A percentile compares a stretch with the other conserved stretches of the same genome.
Conservation (phyloP, 1,140 invertebrate species). For the Drosophila bocki region DNA sequence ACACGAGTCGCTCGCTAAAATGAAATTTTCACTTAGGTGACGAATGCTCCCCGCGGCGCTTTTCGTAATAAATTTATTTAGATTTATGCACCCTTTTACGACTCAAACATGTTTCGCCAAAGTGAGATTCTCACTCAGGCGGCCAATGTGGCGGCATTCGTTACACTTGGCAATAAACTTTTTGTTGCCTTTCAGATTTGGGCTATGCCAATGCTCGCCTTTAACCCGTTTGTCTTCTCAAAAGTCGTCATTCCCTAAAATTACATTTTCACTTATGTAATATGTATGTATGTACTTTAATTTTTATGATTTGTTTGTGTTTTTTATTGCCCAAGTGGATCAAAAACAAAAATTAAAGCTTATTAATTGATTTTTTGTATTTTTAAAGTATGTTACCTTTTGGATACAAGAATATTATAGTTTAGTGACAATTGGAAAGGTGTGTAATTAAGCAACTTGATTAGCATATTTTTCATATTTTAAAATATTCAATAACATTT, state of each 20-base stretch:
- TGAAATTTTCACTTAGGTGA: conserved; percentile 23
- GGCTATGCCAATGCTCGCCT: neutral
- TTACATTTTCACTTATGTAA: conserved; percentile 4
- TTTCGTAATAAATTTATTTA: conserved; percentile 24
- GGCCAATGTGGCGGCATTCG: conserved; percentile 20
- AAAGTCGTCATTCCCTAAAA: neutral
- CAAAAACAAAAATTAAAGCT: neutral
- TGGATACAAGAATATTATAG: no score
- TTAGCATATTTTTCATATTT: no score
- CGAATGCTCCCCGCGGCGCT: conserved; percentile 18
- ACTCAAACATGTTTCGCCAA: conserved; percentile 21
- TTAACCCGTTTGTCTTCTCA: neutral
- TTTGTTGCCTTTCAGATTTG: conserved; percentile 18
- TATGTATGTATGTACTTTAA: neutral
- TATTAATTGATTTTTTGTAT: no score
- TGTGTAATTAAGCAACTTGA: no score
- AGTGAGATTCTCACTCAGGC: conserved; percentile 19
- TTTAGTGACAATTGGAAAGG: no score
- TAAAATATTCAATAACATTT: no score
- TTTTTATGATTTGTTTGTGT: neutral
- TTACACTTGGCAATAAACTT: conserved; percentile 17
- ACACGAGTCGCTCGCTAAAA: conserved; percentile 17
- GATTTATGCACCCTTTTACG: conserved; percentile 23
- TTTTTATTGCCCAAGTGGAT: neutral
- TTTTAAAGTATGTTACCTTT: no score